A percentile compares a stretch with the other conserved stretches of the same genome.
phyloP scores from a whole-genome alignment of 2,888 invertebrate genomes.

The Eutolmus rufibarbis region DNA sequence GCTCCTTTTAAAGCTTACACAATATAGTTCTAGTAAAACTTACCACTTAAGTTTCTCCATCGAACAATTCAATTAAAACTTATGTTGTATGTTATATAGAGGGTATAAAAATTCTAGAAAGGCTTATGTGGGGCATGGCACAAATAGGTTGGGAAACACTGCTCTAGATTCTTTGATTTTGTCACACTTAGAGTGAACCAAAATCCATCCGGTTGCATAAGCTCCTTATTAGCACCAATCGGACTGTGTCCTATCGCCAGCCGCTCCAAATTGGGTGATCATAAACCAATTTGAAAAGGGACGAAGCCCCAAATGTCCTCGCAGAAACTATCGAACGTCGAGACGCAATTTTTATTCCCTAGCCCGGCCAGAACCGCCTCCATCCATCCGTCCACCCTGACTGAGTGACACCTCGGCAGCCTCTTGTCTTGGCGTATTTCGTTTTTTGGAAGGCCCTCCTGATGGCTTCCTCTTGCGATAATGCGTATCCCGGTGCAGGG shows the following conservation, averaged over 20 bases:
- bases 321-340: neutral
- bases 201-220: neutral
- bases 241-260: neutral
- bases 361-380: neutral
- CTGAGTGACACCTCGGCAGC: slow-evolving; percentile 33
- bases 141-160: neutral
- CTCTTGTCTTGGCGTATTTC: neutral
- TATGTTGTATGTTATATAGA: neutral
- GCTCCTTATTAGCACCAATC: neutral
- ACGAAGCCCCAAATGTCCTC: slow-evolving; percentile 42
- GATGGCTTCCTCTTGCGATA: slow-evolving; percentile 37
- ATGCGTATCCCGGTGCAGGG: slow-evolving; percentile 24
- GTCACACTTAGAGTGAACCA: neutral
- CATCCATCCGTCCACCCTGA: neutral
- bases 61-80: neutral
- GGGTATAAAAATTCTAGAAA: neutral
- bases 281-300: slow-evolving; percentile 48
- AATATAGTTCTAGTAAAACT: neutral
- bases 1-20: too few species aligned
- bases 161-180: neutral
- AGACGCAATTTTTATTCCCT: slow-evolving; percentile 34
- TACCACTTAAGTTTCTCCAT: neutral
- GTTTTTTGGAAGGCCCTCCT: neutral
- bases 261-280: slow-evolving; percentile 43
- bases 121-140: neutral